Base-by-base conservation (phyloP, 2,113 vertebrate species). In the Hemiscyllium ocellatum region DNA sequence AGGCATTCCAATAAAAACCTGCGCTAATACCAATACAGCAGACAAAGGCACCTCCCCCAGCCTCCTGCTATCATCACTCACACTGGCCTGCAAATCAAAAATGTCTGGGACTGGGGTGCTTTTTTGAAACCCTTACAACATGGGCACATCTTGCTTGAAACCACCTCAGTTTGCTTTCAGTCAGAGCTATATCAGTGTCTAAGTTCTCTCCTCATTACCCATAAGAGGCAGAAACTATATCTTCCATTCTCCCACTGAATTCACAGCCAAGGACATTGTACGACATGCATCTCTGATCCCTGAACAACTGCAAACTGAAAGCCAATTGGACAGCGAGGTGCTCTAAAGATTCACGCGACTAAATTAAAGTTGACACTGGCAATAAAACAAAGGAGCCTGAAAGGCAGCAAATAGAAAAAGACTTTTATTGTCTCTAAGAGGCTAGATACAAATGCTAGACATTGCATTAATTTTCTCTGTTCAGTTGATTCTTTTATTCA, bases 61-160 rank as follows among this genome's bases (percentile, higher is more conserved):
- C 26, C 89, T 66, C 56, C 61, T 91, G 89, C 89, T 37, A 91
- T 91, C 37, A 17, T 91, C 89, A 91, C 89, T 91, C 89, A 66
- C 0, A 6, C 56, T 61, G 56, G 7, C 56, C 56, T 61, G 56
- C 56, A 10, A 61, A 61, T 61, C 56, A 61, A 61, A 47, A 61
- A 61, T 61, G 56, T 7, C 56, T 61, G 56, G 56, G 56, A 61
- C 56, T 61, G 56, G 56, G 56, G 56, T 61, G 56, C 42, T 47
- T 47, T 47, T 47, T 47, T 7, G 56, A 6, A 61, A 61, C 6
- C 56, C 56, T 61, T 61, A 61, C 56, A 24, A 8, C 42, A 20
- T 0, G 15, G 17, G 17, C 80, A 47, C 83, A 26, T 87, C 47
- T 50, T 52, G 47, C 47, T 26, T 4, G 0, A 87, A 87, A 52